Conservation (phyloP, 23 tunicate species). For the Botrylloides violaceus region DNA sequence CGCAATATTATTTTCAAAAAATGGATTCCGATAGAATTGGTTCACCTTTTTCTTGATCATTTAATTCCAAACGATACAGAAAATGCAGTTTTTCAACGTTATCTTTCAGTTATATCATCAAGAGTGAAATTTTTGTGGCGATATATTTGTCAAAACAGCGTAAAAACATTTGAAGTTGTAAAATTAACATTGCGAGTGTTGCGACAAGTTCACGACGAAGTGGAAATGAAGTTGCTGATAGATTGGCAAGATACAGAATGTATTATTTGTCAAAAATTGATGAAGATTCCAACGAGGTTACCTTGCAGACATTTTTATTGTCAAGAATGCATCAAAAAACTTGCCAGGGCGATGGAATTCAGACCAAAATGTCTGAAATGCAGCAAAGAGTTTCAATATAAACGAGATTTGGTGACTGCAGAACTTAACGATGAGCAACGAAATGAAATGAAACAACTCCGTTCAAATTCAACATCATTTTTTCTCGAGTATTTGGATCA, state of each 20-base stretch:
- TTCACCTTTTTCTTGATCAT: conserved; percentile 45
- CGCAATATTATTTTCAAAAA: background rate
- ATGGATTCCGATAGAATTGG: conserved; percentile 46
- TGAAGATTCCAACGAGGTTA: conserved; percentile 21
- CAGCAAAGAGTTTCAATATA: background rate
- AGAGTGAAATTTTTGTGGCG: conserved; percentile 33
- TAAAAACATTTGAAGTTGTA: conserved; percentile 26
- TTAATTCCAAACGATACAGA: conserved; percentile 33
- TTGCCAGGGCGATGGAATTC: background rate
- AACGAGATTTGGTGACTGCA: conserved; percentile 6
- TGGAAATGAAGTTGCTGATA: conserved; percentile 29
- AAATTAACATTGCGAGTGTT: conserved; percentile 30
- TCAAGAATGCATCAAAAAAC: conserved; percentile 13
- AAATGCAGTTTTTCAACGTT: conserved; percentile 7
- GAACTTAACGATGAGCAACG: conserved; percentile 14
- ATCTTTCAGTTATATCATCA: conserved; percentile 40
- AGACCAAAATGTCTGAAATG: conserved; percentile 43
- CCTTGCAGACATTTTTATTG: conserved; percentile 56
- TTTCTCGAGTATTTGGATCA: conserved; percentile 57
- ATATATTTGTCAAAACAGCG: conserved; percentile 1
- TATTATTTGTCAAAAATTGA: conserved; percentile 23
- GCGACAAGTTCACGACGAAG: conserved; percentile 24
- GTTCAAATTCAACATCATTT: conserved; percentile 47
- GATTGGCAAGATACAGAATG: conserved; percentile 41
- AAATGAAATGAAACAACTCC: conserved; percentile 30